Conservation (phyloP, 1,140 invertebrate genomes). For the Planococcus citri region DNA sequence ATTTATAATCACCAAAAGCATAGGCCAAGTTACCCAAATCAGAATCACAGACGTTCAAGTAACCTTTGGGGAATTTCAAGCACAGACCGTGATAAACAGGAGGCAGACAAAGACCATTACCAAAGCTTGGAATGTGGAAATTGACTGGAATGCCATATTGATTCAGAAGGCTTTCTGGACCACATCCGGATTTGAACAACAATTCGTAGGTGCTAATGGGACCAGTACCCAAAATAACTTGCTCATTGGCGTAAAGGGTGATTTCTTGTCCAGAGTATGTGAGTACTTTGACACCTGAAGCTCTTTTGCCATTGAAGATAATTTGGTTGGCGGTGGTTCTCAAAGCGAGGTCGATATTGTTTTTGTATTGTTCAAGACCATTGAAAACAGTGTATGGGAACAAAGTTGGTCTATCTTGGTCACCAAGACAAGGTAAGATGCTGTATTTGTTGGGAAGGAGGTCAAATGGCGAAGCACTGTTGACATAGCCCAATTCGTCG, state of each 20-base stretch:
- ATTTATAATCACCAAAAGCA: neutral
- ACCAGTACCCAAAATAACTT: neutral
- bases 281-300: neutral
- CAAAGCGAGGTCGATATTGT: neutral
- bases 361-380: neutral
- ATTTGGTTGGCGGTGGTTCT: neutral
- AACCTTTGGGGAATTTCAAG: slow-evolving; percentile 8
- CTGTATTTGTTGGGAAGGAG: neutral
- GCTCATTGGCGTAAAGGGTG: neutral
- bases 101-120: neutral
- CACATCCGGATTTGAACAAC: neutral
- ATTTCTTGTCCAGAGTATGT: neutral
- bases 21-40: neutral
- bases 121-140: neutral
- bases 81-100: neutral
- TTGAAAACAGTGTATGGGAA: neutral
- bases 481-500: neutral
- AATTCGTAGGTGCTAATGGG: neutral
- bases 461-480: neutral
- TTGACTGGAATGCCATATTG: neutral
- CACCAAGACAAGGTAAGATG: neutral
- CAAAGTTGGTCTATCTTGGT: neutral
- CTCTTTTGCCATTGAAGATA: neutral
- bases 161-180: neutral
- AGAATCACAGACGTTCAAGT: neutral